phyloP scores from a whole-genome alignment of 92 coral and sea anemone species.

The Nematostella vectensis region DNA sequence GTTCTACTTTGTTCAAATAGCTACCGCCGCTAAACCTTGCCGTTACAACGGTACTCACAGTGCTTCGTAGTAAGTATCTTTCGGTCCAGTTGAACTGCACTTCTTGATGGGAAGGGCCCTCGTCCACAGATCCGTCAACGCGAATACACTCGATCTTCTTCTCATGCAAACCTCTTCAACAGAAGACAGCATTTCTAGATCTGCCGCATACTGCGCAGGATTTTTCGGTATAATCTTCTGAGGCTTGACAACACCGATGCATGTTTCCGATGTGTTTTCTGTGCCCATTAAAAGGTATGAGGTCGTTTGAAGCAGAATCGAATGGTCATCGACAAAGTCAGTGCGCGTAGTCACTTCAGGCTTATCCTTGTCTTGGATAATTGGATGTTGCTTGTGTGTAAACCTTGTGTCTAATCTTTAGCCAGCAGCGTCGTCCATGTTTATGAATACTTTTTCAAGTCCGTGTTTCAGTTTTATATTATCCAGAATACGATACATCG shows the following conservation, averaged over 20 bases:
- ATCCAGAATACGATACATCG: constrained; percentile 32
- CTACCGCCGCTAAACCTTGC: background rate
- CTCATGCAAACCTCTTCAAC: constrained; percentile 9
- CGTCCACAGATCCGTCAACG: constrained; percentile 45
- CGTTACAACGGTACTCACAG: background rate
- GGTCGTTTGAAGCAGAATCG: constrained; percentile 38
- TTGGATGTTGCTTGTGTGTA: constrained; percentile 35
- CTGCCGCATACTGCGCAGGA: constrained; percentile 38
- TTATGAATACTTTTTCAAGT: constrained; percentile 21
- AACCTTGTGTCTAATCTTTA: constrained; percentile 33
- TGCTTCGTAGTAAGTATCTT: constrained; percentile 8
- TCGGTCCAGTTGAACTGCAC: constrained; percentile 49
- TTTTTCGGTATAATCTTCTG: constrained; percentile 28
- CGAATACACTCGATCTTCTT: constrained; percentile 31
- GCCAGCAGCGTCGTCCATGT: constrained; percentile 42
- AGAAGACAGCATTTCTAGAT: constrained; percentile 20
- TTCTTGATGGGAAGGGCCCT: constrained; percentile 31
- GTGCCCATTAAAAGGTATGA: constrained; percentile 45
- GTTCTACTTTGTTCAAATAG: background rate
- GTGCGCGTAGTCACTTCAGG: constrained; percentile 39
- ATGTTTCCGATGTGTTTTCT: constrained; percentile 22
- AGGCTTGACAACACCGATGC: constrained; percentile 45
- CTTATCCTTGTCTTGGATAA: constrained; percentile 3
- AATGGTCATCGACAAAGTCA: constrained; percentile 32
- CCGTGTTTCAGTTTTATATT: constrained; percentile 33